These are phyloP conservation scores for Thalpophila matura DNA, from an alignment of 2,888 invertebrate species.

Conservation along the genomic window DNA sequence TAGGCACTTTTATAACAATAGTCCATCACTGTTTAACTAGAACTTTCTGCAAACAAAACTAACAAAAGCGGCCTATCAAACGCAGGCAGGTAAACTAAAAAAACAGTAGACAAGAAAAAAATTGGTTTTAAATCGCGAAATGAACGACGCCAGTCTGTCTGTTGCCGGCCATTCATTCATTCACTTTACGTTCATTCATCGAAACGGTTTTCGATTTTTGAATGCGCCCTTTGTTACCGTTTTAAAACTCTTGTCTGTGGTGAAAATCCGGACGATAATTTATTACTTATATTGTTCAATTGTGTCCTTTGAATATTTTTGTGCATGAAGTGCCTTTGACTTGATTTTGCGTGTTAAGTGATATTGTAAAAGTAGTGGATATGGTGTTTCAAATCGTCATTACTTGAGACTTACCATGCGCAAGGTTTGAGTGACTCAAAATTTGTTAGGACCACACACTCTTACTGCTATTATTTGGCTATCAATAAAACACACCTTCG, in stretches of 20 bases:
- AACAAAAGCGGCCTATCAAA: constrained; percentile 31
- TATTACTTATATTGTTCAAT: constrained; percentile 48
- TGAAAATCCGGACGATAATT: constrained; percentile 59
- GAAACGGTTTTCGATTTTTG: constrained; percentile 60
- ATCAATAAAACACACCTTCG: too few relatives aligned
- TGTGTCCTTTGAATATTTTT: constrained; percentile 44
- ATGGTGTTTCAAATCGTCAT: constrained; percentile 57
- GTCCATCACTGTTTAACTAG: background rate
- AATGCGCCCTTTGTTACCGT: constrained; percentile 62
- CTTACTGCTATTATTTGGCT: background rate
- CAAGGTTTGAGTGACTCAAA: constrained; percentile 2
- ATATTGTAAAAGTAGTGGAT: constrained; percentile 48
- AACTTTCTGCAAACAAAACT: constrained; percentile 37
- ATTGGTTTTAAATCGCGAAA: constrained; percentile 68
- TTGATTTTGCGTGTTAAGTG: constrained; percentile 63
- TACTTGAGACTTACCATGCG: constrained; percentile 39
- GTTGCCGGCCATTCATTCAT: constrained; percentile 69
- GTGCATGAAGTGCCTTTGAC: constrained; percentile 58
- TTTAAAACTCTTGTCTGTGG: constrained; percentile 62
- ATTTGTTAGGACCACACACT: constrained; percentile 49
- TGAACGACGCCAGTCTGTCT: constrained; percentile 77
- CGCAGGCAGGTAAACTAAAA: constrained; percentile 54
- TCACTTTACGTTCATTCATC: constrained; percentile 64
- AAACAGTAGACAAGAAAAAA: constrained; percentile 55
- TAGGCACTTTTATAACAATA: background rate